Evolutionary conservation across 2,797 vertebrate genomes (phyloP).

Genomic region (Halcyon badia): DNA sequence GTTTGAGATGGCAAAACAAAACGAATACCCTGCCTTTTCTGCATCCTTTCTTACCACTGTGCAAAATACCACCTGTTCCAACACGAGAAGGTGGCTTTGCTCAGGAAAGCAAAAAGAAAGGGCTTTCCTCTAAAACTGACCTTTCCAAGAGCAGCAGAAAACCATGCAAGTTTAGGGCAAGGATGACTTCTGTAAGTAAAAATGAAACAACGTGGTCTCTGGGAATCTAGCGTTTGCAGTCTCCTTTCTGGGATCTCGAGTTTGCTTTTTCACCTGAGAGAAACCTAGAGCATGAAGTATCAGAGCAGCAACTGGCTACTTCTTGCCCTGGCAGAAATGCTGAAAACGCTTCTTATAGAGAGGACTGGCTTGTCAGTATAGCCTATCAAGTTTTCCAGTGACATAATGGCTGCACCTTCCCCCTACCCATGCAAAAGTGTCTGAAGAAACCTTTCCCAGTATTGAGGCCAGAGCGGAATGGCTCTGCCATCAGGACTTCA

Average conservation of each 20-base stretch:
- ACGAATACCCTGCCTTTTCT: neutral
- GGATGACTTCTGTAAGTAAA: neutral
- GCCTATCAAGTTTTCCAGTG: neutral
- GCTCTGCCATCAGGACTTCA: rapidly evolving
- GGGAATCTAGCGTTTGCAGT: neutral
- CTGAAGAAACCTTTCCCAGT: neutral
- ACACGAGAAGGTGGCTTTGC: neutral
- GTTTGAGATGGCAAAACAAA: constrained; percentile 5
- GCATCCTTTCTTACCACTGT: neutral
- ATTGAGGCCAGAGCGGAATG: neutral
- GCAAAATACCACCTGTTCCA: neutral
- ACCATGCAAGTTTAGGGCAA: neutral
- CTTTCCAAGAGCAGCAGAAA: neutral
- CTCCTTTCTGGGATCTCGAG: neutral
- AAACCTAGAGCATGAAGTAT: neutral
- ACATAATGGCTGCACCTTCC: neutral
- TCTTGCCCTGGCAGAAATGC: neutral
- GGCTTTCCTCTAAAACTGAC: neutral
- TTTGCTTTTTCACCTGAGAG: neutral
- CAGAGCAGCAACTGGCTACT: neutral
- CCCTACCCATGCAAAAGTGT: neutral
- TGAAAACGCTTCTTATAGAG: neutral
- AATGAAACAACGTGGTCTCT: neutral
- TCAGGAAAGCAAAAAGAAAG: neutral
- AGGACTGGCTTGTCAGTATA: neutral